phyloP scores from a whole-genome alignment of 2,113 vertebrate genomes.

The Ageneiosus marmoratus region DNA sequence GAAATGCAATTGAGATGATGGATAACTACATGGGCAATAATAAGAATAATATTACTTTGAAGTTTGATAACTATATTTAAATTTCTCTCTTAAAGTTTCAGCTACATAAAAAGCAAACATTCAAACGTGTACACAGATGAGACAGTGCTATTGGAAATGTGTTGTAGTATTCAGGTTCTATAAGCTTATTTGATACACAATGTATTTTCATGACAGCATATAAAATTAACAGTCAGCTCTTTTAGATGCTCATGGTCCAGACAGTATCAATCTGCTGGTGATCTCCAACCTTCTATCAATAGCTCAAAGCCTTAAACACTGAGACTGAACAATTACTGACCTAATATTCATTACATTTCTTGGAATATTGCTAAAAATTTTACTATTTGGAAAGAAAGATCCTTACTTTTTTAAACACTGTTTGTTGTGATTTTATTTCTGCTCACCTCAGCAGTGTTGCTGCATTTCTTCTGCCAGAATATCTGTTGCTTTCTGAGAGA shows the following conservation, averaged over 20 bases:
- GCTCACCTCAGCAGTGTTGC: not conserved
- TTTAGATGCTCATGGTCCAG: not conserved
- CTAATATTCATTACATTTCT: not conserved
- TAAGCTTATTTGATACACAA: not conserved
- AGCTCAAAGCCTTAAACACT: not conserved
- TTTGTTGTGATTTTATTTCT: not conserved
- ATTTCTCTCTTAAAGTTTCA: not conserved
- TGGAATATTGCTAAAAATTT: not conserved
- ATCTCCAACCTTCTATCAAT: not conserved
- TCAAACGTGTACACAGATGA: not conserved
- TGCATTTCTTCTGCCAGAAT: not conserved
- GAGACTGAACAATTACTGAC: not conserved
- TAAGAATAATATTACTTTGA: not conserved
- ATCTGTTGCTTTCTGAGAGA: not conserved
- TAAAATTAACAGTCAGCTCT: not conserved
- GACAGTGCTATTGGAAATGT: not conserved
- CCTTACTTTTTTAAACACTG: not conserved
- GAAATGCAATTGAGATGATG: not conserved
- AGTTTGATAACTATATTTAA: not conserved
- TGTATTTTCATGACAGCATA: not conserved
- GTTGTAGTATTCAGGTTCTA: not conserved
- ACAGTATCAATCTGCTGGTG: not conserved
- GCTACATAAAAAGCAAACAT: not conserved
- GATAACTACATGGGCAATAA: not conserved
- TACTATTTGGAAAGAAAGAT: not conserved